Evolutionary conservation across 2,888 invertebrate genomes (phyloP).

Genomic region (Apodemia mormo): DNA sequence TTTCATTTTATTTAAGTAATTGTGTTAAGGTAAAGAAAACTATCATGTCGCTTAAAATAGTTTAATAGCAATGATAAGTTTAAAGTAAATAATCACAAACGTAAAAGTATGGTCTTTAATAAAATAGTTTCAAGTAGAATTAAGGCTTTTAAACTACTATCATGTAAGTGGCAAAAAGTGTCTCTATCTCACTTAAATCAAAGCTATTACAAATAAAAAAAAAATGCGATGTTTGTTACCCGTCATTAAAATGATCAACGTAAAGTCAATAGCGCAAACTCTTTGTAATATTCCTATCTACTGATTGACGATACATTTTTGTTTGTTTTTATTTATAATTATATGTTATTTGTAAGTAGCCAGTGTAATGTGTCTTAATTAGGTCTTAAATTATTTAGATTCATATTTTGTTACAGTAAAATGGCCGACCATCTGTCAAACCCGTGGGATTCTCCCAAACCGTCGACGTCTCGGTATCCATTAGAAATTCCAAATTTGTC

Average conservation of each 20-base stretch:
- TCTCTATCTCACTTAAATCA: no score
- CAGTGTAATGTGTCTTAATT: background rate
- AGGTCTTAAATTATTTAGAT: conserved; percentile 13
- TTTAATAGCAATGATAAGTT: no score
- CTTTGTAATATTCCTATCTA: background rate
- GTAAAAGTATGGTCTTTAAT: no score
- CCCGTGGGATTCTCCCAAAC: conserved; percentile 16
- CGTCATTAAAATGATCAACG: background rate
- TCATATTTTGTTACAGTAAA: conserved; percentile 18
- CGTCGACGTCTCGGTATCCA: conserved; percentile 14
- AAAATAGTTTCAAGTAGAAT: no score
- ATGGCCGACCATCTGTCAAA: conserved; percentile 16
- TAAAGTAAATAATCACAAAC: no score
- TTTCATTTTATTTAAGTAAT: no score
- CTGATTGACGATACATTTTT: background rate
- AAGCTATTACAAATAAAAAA: no score
- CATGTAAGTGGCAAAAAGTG: no score
- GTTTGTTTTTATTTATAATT: conserved; percentile 6
- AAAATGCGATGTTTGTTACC: no score
- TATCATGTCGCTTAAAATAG: no score
- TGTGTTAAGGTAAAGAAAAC: no score
- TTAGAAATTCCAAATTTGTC: conserved; percentile 16
- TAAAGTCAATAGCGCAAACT: background rate
- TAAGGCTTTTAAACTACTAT: no score
- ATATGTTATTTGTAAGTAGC: conserved; percentile 10